Evolutionary conservation across 2,888 invertebrate genomes (phyloP), one percentile per base, ranked within the genome.

Genomic region (Antitype chi): DNA sequence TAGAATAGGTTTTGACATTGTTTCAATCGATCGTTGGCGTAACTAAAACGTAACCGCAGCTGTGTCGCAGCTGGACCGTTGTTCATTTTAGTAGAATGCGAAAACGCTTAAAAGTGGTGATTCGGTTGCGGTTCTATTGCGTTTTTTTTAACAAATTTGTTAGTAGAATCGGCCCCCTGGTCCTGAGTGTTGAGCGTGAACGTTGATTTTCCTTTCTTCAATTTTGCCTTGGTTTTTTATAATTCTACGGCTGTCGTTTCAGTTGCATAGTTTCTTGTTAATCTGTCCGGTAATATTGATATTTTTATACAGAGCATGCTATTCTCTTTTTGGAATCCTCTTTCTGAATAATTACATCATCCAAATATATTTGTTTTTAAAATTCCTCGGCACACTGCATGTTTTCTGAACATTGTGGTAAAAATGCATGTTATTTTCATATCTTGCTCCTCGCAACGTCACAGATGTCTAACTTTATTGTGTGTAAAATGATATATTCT

Each of bases 391-490:
- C 15, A 52, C 4, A 25, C 32, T 25, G 76, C 43, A 47, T 47
- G 49, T 32, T 47, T 68, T 43, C 20, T 75, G 1, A 23, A 53
- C 5, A 17, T 67, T 9, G 23, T 52, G 25, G 25, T 13, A 17
- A 47, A n/a, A 53, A 55, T n/a, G 9, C 23, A 5, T 52, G 25
- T 25, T 3, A 20, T 78, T 55, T 53, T 47, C 43, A 49, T 43
- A 43, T 3, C 6, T 43, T 28, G 28, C 38, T 23, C 62, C n/a
- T 76, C 67, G 63, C 23, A 53, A 59, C 52, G 57, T 72, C 71
- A 72, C 47, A 63, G 9, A 53, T 62, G 3, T 32, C 15, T 38
- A 17, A 66, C 7, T 53, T 49, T 47, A 38, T 15, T 63, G 32
- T 28, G 11, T 80, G 17, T 80, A 0, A n/a, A 38, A 25, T 69